Conservation (phyloP, 1,140 invertebrate species). For the Dendroctonus valens region DNA sequence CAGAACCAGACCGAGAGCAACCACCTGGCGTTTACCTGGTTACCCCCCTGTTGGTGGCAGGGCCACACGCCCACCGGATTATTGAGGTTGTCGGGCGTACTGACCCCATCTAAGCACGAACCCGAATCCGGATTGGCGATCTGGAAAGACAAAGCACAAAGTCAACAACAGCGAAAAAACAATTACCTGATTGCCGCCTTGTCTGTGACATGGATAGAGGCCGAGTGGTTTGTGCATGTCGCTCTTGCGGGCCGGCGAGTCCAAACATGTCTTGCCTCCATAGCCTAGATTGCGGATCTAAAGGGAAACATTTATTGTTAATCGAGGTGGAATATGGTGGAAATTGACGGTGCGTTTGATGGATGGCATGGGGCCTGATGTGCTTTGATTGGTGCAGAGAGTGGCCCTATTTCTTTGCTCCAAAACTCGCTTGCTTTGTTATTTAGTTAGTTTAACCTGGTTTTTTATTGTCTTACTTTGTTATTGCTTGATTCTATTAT, state of each 20-base stretch:
- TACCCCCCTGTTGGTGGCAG: conserved; percentile 93
- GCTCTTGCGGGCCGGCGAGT: conserved; percentile 77
- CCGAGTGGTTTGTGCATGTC: conserved; percentile 91
- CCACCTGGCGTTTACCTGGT: conserved; percentile 73
- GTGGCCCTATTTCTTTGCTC: too few species aligned
- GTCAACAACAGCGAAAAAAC: conserved; percentile 10
- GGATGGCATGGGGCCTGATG: too few species aligned
- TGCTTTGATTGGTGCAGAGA: too few species aligned
- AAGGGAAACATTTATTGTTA: not conserved
- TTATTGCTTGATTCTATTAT: too few species aligned
- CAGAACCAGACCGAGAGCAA: conserved; percentile 1
- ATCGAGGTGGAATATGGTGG: too few species aligned
- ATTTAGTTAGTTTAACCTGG: too few species aligned
- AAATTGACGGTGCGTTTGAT: too few species aligned
- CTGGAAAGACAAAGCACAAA: conserved; percentile 14
- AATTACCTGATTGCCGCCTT: conserved; percentile 91
- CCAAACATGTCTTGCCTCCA: conserved; percentile 77
- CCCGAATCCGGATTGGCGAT: conserved; percentile 59
- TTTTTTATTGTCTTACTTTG: too few species aligned
- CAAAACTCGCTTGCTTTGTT: too few species aligned
- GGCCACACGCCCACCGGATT: conserved; percentile 91
- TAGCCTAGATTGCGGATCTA: conserved; percentile 49
- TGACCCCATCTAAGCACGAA: conserved; percentile 80
- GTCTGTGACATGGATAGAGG: conserved; percentile 90
- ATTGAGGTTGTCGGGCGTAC: conserved; percentile 82